Evolutionary conservation across 2,888 invertebrate genomes (phyloP), one percentile per base, ranked within the genome.

Genomic region (Cylloceria caligata): DNA sequence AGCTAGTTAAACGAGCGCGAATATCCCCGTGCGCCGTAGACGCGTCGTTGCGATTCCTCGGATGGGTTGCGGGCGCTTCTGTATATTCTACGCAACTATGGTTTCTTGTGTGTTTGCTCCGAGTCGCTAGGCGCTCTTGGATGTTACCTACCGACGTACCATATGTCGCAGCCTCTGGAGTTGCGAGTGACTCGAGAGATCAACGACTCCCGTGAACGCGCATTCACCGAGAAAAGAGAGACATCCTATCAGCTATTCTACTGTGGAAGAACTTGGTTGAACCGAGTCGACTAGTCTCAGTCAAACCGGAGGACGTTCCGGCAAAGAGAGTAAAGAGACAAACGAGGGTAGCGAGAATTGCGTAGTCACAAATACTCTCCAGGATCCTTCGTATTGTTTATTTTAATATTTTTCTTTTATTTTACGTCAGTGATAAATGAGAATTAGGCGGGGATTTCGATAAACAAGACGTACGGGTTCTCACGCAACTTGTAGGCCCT

Each of bases 1-100:
- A 79, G 80, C 82, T 84, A 84, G 85, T 86, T 84, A 83, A 84
- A 77, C 80, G 81, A 81, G 81, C 72, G 77, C 72, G 73, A 83
- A 83, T 83, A 57, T 52, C 75, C 62, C 34, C 57, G 49, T 24
- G 72, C 36, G 30, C 45, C 4, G 16, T 27, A 30, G 72, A 7
- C 30, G 57, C 72, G 72, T 60, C 57, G 42, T 71, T 75, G 84
- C 81, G 76, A 79, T 81, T 83, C 79, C 75, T 71, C 81, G 73
- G 80, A 78, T 75, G 72, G 57, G 57, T 16, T 55, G 71, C 55
- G 13, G 27, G 27, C 27, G 55, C 57, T 34, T 60, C 60, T 34
- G 60, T 34, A 60, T n/a, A 71, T 69, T 81, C 78, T 62, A 71
- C 75, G 81, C 81, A 67, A 71, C 71, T 57, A 78, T 77, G 55